A percentile compares a stretch with the other conserved stretches of the same genome.
Conservation (phyloP, 2,113 vertebrate species). For the Lanius collurio region DNA sequence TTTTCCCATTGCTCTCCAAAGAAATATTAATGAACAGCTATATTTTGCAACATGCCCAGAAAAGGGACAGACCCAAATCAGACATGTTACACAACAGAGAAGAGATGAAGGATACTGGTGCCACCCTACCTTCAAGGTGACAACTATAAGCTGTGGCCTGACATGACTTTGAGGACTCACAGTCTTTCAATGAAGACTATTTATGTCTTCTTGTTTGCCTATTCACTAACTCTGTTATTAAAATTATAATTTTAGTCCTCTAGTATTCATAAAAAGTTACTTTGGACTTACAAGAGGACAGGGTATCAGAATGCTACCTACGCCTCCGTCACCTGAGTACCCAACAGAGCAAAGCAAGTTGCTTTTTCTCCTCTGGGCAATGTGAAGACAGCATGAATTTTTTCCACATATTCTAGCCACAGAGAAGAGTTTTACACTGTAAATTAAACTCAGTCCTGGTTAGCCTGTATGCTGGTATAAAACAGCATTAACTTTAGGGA, state of each 20-base stretch:
- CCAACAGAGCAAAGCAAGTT: background rate
- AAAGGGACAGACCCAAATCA: background rate
- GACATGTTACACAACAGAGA: background rate
- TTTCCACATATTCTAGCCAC: background rate
- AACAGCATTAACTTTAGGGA: background rate
- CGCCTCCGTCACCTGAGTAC: background rate
- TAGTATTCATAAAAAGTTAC: background rate
- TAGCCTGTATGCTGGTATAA: background rate
- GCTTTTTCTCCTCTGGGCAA: background rate
- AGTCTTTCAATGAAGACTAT: background rate
- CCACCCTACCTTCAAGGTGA: background rate
- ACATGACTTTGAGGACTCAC: background rate
- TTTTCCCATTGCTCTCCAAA: background rate
- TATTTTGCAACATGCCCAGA: background rate
- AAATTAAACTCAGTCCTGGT: background rate
- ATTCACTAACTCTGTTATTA: background rate
- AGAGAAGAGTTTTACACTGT: background rate
- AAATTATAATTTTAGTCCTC: background rate
- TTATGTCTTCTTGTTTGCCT: background rate
- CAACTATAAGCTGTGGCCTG: background rate
- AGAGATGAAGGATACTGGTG: background rate
- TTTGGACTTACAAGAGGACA: background rate
- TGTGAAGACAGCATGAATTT: background rate
- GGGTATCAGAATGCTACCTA: fast-evolving
- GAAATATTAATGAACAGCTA: background rate